Evolutionary conservation across 2,797 vertebrate genomes (phyloP).

Genomic region (Pipistrellus kuhlii): DNA sequence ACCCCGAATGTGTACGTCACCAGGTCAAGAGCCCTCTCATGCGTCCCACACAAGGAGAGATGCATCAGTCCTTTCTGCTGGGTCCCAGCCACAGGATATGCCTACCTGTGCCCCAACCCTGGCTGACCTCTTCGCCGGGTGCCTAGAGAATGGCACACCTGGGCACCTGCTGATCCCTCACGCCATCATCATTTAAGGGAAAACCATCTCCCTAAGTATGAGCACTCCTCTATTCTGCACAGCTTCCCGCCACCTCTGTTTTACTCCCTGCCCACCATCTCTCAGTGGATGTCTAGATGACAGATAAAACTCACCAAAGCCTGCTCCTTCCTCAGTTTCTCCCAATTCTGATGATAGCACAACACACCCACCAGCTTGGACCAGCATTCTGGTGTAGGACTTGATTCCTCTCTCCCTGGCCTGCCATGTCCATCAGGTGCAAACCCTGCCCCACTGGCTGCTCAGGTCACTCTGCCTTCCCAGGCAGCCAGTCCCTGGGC

Average conservation of each 20-base stretch:
- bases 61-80: background rate
- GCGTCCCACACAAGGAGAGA: no score
- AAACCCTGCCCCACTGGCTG: background rate
- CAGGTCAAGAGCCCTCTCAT: background rate
- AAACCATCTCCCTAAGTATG: background rate
- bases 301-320: background rate
- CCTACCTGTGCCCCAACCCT: no score
- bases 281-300: background rate
- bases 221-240: background rate
- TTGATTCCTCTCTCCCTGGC: background rate
- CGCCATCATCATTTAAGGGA: background rate
- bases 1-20: background rate
- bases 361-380: background rate
- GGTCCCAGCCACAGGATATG: background rate
- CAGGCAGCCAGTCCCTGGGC: background rate
- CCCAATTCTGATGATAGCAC: background rate
- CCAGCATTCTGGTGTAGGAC: background rate
- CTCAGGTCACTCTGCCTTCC: background rate
- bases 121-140: background rate
- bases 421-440: background rate
- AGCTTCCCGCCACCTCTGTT: fast-evolving
- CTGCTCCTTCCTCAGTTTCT: background rate
- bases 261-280: background rate
- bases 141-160: background rate
- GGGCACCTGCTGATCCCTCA: background rate